Evolutionary conservation across 2,113 vertebrate genomes (phyloP).

Genomic region (Mirounga angustirostris): DNA sequence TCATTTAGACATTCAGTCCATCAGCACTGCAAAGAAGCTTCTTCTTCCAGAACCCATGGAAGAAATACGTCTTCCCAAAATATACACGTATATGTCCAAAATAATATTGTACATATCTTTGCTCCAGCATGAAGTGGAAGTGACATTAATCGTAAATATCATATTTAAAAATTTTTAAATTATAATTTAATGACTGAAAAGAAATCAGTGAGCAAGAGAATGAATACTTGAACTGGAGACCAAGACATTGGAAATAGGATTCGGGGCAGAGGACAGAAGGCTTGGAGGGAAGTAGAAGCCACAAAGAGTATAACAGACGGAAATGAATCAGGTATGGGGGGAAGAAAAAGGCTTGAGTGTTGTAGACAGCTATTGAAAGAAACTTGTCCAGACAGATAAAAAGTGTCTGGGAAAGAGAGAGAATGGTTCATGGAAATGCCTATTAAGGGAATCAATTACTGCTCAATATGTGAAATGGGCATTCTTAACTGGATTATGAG

Average conservation of each 20-base stretch:
- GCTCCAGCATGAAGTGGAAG: not conserved
- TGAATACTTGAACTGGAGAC: not conserved
- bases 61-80: constrained; percentile 27
- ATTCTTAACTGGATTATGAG: constrained; percentile 36
- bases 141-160: not conserved
- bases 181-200: not conserved
- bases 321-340: not conserved
- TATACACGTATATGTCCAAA: not conserved
- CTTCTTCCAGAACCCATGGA: not conserved
- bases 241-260: not conserved
- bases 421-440: not conserved
- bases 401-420: constrained; percentile 40
- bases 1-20: not conserved
- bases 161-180: constrained; percentile 25
- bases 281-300: not conserved
- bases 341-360: not conserved
- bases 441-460: constrained; percentile 58
- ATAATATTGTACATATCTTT: not conserved
- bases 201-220: not conserved
- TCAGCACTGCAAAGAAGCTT: not conserved
- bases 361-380: constrained; percentile 31
- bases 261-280: not conserved
- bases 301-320: not conserved
- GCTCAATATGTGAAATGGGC: not conserved
- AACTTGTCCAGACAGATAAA: not conserved